Percentiles rank a stretch among this genome's conserved stretches.
Conservation (phyloP, 2,113 vertebrate species). For the Jacana jacana region DNA sequence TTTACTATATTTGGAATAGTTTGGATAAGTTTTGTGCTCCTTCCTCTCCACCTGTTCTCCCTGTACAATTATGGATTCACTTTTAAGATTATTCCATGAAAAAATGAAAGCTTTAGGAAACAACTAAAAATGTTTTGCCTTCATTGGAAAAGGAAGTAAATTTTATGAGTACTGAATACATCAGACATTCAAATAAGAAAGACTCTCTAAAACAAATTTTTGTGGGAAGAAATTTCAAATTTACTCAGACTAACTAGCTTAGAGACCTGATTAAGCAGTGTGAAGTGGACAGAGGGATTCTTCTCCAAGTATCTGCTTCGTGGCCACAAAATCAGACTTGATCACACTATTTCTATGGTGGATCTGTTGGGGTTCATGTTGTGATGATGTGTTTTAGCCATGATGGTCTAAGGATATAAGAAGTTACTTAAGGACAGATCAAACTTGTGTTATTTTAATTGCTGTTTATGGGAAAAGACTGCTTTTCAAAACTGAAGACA, state of each 20-base stretch:
- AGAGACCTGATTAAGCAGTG: not conserved
- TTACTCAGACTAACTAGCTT: not conserved
- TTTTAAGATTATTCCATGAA: not conserved
- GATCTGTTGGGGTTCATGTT: not conserved
- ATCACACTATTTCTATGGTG: not conserved
- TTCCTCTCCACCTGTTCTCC: not conserved
- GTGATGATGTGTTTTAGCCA: not conserved
- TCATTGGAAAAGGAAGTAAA: not conserved
- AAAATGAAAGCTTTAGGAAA: not conserved
- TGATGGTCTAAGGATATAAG: not conserved
- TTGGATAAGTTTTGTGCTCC: not conserved
- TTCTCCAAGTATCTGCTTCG: not conserved
- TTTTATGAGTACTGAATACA: not conserved
- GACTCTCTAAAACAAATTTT: not conserved
- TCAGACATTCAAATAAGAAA: not conserved
- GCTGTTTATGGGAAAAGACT: not conserved
- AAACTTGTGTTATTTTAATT: not conserved
- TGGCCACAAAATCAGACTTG: not conserved
- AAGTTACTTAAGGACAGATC: not conserved
- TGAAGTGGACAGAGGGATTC: not conserved
- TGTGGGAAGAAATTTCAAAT: not conserved
- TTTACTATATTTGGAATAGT: not conserved
- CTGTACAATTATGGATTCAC: not conserved
- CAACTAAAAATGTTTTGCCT: not conserved
- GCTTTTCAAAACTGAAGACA: not conserved